Base-by-base conservation (phyloP, 2,113 vertebrate genomes). In the Rhea americana region DNA sequence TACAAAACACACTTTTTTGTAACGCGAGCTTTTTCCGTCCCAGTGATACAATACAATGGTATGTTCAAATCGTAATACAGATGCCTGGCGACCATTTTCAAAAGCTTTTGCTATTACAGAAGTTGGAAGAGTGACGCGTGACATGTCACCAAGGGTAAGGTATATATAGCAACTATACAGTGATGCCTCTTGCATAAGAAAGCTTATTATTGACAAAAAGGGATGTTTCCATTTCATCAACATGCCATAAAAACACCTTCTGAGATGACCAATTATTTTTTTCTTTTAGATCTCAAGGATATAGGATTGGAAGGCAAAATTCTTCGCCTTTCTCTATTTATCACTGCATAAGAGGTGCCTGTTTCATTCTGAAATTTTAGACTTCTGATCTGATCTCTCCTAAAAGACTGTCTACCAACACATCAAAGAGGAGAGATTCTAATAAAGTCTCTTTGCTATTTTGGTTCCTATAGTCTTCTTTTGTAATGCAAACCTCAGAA, bases 141-240 rank as follows among this genome's bases (percentile, higher is more conserved):
- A 65, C 0, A 0, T 2, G 19, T 21, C 6, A 56, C 53, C 67
- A 53, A 15, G 0, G 2, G 28, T 0, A 0, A 22, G 26, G 17
- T 39, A 58, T 30, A 35, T 1, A 51, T 19, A 41, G 25, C 43
- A 87, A 30, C 15, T 22, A 43, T 55, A 7, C 51, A 50, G 43
- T 4, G 11, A 43, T 13, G 32, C 26, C 65, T 66, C 17, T 43
- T 5, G 19, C 43, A 24, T n/a, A 24, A 8, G 7, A 19, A 48
- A 32, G 8, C 39, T 20, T 25, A 8, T 0, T 1, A 9, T 1
- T 5, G 58, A 32, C 30, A 63, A 35, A 71, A 56, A 53, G 5
- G 13, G 2, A 25, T 0, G 41, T 25, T 84, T 82, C 10, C 14
- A 1, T 73, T 87, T 87, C 26, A 58, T 5, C 80, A 63, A 48